Percentiles rank a stretch among this genome's conserved stretches.
These are phyloP conservation scores for Danio kyathit DNA, from an alignment of 2,797 vertebrate species.

Conservation along the genomic window DNA sequence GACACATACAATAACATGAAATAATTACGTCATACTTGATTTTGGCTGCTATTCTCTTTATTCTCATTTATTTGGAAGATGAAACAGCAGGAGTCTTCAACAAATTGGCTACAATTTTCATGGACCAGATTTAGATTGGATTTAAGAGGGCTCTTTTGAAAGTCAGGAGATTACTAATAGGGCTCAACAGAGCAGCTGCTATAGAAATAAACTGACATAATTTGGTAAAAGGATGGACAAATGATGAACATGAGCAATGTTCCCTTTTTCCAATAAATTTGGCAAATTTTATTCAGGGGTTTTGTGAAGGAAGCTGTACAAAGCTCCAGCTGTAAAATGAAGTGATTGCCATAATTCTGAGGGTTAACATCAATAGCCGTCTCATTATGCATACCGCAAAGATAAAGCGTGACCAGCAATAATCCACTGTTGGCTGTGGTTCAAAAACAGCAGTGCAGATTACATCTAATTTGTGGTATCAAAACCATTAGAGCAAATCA, in stretches of 20 bases:
- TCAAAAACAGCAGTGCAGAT: constrained; percentile 22
- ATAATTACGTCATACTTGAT: not conserved
- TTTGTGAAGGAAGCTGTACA: constrained; percentile 21
- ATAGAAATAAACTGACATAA: constrained; percentile 26
- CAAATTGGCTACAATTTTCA: constrained; percentile 25
- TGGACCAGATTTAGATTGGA: constrained; percentile 14
- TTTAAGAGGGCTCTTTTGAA: constrained; percentile 18
- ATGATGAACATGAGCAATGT: constrained; percentile 21
- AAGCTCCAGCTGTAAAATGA: constrained; percentile 47
- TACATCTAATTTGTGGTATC: constrained; percentile 30
- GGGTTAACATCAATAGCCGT: constrained; percentile 27
- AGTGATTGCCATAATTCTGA: constrained; percentile 9
- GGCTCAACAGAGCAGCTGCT: constrained; percentile 43
- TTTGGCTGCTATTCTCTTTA: not conserved
- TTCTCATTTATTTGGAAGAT: constrained; percentile 4
- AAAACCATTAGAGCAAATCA: constrained; percentile 10
- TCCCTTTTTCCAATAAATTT: constrained; percentile 10
- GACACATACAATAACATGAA: not conserved
- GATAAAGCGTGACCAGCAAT: constrained; percentile 29
- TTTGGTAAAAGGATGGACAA: constrained; percentile 35
- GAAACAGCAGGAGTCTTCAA: constrained; percentile 25
- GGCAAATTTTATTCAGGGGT: not conserved
- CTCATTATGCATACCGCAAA: constrained; percentile 23
- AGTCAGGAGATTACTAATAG: constrained; percentile 35
- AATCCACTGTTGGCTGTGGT: constrained; percentile 25